phyloP scores from a whole-genome alignment of 2,113 vertebrate species.

The Anolis sagrei region DNA sequence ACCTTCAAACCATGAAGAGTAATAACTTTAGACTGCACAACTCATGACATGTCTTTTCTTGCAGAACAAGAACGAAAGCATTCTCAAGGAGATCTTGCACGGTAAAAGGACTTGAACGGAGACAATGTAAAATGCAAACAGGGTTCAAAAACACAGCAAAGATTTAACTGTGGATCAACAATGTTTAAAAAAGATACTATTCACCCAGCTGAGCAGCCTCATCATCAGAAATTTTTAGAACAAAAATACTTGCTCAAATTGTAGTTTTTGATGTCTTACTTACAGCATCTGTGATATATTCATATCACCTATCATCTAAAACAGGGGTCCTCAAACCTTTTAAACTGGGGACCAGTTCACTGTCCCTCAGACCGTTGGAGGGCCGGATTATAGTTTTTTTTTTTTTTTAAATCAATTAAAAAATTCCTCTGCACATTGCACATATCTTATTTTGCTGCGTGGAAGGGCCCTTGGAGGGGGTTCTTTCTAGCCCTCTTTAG shows the following conservation, averaged over 20 bases:
- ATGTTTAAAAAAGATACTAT: conserved; percentile 3
- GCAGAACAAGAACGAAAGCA: conserved; percentile 81
- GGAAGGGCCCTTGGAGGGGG: too few species aligned
- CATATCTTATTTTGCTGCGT: too few species aligned
- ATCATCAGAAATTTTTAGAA: not conserved
- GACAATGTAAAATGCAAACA: conserved; percentile 78
- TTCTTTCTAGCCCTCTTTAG: too few species aligned
- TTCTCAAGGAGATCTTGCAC: conserved; percentile 89
- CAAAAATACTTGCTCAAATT: not conserved
- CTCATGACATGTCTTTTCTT: conserved; percentile 49
- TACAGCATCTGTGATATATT: conserved; percentile 66
- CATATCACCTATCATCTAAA: conserved; percentile 1
- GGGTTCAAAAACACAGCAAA: conserved; percentile 60
- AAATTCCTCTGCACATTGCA: too few species aligned
- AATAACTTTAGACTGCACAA: conserved; percentile 35
- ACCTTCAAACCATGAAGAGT: conserved; percentile 25
- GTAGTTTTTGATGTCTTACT: conserved; percentile 49
- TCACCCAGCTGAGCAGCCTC: not conserved
- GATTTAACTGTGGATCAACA: conserved; percentile 12
- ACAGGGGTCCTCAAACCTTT: too few species aligned
- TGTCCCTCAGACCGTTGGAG: too few species aligned
- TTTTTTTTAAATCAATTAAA: too few species aligned
- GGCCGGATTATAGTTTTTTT: too few species aligned
- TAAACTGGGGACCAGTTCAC: too few species aligned
- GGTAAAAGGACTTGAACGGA: conserved; percentile 87